These are phyloP conservation scores for Pecten maximus DNA, from an alignment of 2,888 invertebrate species.

Conservation along the genomic window DNA sequence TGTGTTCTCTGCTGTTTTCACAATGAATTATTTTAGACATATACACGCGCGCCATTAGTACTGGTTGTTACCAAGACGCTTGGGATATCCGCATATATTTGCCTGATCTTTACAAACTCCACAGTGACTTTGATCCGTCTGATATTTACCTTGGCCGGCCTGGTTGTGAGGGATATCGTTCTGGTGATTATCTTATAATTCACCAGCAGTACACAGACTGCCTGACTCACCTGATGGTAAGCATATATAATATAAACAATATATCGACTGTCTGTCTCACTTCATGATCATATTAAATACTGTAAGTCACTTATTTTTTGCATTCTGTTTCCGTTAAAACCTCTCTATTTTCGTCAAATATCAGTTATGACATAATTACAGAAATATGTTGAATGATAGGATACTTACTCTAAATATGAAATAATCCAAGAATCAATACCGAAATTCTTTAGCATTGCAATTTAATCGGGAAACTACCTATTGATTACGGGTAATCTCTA, in stretches of 20 bases:
- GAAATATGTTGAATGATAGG: too few relatives aligned
- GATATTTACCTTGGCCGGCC: slow-evolving; percentile 1
- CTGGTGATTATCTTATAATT: neutral
- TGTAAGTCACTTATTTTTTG: too few relatives aligned
- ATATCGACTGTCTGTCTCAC: too few relatives aligned
- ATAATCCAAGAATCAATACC: too few relatives aligned
- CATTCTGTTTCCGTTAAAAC: too few relatives aligned
- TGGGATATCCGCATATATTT: neutral
- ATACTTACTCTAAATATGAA: too few relatives aligned
- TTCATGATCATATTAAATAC: too few relatives aligned
- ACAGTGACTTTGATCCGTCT: slow-evolving; percentile 7
- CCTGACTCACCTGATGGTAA: neutral
- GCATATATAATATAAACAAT: neutral
- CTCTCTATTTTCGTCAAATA: too few relatives aligned
- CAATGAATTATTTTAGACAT: neutral
- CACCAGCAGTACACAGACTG: neutral
- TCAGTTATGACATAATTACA: too few relatives aligned
- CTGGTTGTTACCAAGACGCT: neutral
- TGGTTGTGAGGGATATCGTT: neutral
- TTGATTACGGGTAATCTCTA: too few relatives aligned
- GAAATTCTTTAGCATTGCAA: too few relatives aligned
- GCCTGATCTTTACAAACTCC: neutral
- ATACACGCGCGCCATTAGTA: neutral
- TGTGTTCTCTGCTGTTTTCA: neutral
- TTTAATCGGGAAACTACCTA: too few relatives aligned